Evolutionary conservation across 2,888 invertebrate genomes (phyloP).

Genomic region (Dilophus febrilis): DNA sequence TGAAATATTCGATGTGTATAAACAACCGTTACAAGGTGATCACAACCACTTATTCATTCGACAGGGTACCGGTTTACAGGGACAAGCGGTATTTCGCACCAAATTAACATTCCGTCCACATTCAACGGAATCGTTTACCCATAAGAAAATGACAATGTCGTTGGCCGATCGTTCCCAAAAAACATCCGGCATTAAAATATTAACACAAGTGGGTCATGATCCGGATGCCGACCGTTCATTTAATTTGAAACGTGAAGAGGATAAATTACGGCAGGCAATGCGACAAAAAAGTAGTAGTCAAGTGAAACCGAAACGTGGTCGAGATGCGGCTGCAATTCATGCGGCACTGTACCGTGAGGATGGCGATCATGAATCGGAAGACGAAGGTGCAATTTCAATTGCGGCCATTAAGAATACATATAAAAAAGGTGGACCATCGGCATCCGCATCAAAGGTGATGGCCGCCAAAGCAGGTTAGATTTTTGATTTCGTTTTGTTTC

Average conservation of each 20-base stretch:
- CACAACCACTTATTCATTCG: constrained; percentile 96
- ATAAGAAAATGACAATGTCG: constrained; percentile 96
- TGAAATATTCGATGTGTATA: constrained; percentile 96
- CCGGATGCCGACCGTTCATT: constrained; percentile 85
- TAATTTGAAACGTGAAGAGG: constrained; percentile 95
- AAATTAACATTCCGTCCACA: constrained; percentile 96
- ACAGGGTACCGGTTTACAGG: constrained; percentile 94
- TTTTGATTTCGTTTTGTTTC: constrained; percentile 17
- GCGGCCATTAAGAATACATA: constrained; percentile 91
- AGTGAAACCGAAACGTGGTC: constrained; percentile 35
- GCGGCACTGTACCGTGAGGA: constrained; percentile 34
- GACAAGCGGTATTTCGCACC: constrained; percentile 91
- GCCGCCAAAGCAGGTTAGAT: too few species aligned
- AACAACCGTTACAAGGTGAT: constrained; percentile 84
- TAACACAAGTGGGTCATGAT: constrained; percentile 63
- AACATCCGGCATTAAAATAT: constrained; percentile 85
- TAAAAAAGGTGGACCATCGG: constrained; percentile 41
- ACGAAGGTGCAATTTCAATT: constrained; percentile 81
- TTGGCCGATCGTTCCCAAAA: constrained; percentile 89
- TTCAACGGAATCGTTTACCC: constrained; percentile 97
- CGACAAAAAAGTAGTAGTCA: constrained; percentile 35
- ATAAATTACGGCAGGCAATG: constrained; percentile 78
- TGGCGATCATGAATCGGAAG: constrained; percentile 79
- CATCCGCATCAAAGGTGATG: constrained; percentile 22
- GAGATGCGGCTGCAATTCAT: constrained; percentile 27